These are phyloP conservation scores for Apistogramma diplotaenia DNA, from an alignment of 2,113 vertebrate genomes.

Conservation along the genomic window DNA sequence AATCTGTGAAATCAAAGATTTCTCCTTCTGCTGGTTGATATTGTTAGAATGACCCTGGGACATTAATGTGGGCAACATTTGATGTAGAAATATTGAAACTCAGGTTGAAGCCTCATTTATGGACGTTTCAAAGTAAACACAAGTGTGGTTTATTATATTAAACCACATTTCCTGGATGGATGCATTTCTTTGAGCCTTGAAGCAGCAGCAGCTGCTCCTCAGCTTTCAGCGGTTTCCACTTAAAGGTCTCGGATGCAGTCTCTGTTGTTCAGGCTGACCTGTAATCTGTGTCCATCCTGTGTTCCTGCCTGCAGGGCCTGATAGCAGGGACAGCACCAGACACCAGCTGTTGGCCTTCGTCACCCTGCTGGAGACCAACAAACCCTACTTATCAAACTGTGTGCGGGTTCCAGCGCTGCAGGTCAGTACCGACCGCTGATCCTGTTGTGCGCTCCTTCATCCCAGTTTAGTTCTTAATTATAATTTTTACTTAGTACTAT, in stretches of 20 bases:
- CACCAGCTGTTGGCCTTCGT: constrained; percentile 90
- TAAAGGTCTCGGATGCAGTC: too few species aligned
- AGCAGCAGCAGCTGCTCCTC: background rate
- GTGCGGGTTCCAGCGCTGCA: constrained; percentile 84
- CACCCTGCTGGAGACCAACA: constrained; percentile 92
- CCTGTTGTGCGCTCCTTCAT: background rate
- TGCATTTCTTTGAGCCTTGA: background rate
- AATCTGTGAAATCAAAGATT: too few species aligned
- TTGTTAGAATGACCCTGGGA: background rate
- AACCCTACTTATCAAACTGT: constrained; percentile 88
- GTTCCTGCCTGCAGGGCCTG: constrained; percentile 32
- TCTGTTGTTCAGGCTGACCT: too few species aligned
- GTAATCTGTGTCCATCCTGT: background rate
- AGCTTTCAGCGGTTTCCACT: background rate
- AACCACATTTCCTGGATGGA: background rate
- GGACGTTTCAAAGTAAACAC: too few species aligned
- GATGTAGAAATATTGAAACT: background rate
- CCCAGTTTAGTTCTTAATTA: background rate
- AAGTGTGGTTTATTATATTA: background rate
- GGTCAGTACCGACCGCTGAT: constrained; percentile 67
- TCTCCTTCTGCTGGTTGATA: too few species aligned
- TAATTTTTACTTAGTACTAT: background rate
- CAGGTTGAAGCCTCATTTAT: background rate
- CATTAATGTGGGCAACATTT: background rate
- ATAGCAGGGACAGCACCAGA: constrained; percentile 71